These are phyloP conservation scores for Tigriopus japonicus DNA, from an alignment of 1,140 invertebrate genomes.

Conservation along the genomic window DNA sequence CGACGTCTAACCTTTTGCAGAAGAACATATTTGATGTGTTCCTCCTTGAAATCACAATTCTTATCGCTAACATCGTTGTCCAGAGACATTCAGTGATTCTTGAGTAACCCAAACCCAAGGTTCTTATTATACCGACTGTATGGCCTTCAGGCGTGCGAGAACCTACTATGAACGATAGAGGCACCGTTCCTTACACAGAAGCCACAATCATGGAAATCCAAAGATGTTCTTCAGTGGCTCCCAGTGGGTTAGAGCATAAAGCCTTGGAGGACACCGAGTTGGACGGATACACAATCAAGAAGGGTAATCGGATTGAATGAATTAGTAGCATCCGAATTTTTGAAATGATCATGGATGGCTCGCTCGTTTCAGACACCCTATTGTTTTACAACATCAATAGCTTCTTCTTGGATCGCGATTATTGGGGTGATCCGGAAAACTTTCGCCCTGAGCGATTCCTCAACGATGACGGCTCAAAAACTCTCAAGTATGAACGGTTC, in stretches of 20 bases:
- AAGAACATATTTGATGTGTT: no score
- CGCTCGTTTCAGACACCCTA: conserved; percentile 27
- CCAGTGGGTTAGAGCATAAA: conserved; percentile 11
- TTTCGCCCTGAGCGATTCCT: conserved; percentile 56
- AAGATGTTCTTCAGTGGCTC: conserved; percentile 25
- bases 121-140: no score
- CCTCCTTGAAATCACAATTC: no score
- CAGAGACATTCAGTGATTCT: no score
- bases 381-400: conserved; percentile 22
- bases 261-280: background rate
- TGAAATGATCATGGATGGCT: no score
- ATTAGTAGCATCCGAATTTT: no score
- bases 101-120: no score
- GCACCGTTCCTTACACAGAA: conserved; percentile 32
- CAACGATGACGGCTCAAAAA: conserved; percentile 26
- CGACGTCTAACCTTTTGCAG: no score
- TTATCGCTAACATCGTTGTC: no score
- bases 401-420: background rate
- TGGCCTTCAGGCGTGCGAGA: background rate
- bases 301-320: no score
- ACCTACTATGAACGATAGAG: conserved; percentile 18
- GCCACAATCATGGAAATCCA: conserved; percentile 52
- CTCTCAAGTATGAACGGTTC: conserved; percentile 30
- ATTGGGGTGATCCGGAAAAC: conserved; percentile 40
- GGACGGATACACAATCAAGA: no score